Evolutionary conservation across 1,140 invertebrate species (phyloP).

Genomic region (Stenopsyche tienmushanensis): DNA sequence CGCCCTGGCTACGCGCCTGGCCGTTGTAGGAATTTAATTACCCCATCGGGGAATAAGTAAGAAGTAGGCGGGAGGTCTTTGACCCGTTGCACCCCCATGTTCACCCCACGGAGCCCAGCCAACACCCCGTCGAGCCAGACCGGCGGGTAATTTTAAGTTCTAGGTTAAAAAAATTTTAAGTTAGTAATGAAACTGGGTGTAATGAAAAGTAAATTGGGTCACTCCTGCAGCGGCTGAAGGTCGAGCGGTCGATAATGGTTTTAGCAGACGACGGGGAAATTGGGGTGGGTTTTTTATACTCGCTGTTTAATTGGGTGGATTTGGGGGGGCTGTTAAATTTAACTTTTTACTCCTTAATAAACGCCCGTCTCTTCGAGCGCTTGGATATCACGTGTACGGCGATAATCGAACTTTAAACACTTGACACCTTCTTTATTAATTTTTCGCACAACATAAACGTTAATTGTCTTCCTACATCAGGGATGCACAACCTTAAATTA

Average conservation of each 20-base stretch:
- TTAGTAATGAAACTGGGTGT: constrained; percentile 41
- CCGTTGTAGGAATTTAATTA: constrained; percentile 40
- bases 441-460: too few relatives aligned
- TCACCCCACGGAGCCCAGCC: neutral
- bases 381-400: too few relatives aligned
- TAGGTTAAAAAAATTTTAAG: constrained; percentile 41
- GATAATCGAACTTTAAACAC: too few relatives aligned
- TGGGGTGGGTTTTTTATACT: neutral
- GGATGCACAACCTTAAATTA: too few relatives aligned
- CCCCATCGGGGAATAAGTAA: constrained; percentile 34
- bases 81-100: neutral
- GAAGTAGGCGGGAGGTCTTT: constrained; percentile 10
- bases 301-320: constrained; percentile 17
- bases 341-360: too few relatives aligned
- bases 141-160: constrained; percentile 38
- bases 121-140: constrained; percentile 15
- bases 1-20: constrained; percentile 25
- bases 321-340: constrained; percentile 21
- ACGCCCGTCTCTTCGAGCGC: too few relatives aligned
- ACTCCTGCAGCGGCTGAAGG: constrained; percentile 35
- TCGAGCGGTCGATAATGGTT: constrained; percentile 37
- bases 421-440: too few relatives aligned
- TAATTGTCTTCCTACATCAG: too few relatives aligned
- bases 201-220: constrained; percentile 40
- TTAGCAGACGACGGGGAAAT: neutral